phyloP scores from a whole-genome alignment of 2,797 vertebrate species.

The Salarias fasciatus region DNA sequence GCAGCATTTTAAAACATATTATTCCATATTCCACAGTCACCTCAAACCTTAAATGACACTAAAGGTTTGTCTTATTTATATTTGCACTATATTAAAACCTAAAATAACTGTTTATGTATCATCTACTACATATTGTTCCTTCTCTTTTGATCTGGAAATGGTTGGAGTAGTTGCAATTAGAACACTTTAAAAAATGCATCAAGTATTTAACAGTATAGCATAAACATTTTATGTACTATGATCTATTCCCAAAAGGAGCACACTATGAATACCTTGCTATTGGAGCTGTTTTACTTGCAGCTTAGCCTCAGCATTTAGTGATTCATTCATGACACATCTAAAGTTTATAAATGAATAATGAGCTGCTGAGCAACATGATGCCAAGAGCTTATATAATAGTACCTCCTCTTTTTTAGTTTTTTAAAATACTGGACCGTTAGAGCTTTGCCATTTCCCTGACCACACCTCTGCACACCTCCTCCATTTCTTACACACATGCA shows the following conservation, averaged over 20 bases:
- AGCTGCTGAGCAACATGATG: constrained; percentile 2
- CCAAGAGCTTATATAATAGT: constrained; percentile 22
- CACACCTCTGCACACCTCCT: constrained; percentile 62
- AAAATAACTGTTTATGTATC: constrained; percentile 32
- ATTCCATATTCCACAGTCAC: too few species aligned
- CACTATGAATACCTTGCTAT: not conserved
- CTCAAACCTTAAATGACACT: too few species aligned
- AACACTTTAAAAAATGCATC: not conserved
- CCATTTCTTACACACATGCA: constrained; percentile 49
- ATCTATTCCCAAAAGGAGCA: not conserved
- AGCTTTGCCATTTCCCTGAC: constrained; percentile 50
- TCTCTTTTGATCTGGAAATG: constrained; percentile 31
- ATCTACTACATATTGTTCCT: not conserved
- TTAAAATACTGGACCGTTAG: constrained; percentile 67
- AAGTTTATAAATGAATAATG: not conserved
- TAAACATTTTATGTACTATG: not conserved
- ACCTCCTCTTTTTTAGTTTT: constrained; percentile 41
- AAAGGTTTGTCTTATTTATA: too few species aligned
- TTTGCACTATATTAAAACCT: not conserved
- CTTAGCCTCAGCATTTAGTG: not conserved
- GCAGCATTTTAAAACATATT: too few species aligned
- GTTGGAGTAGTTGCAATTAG: constrained; percentile 5
- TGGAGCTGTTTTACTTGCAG: not conserved
- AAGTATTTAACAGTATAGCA: constrained; percentile 4
- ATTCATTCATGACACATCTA: not conserved